Evolutionary conservation across 2,797 vertebrate species (phyloP).

Genomic region (Erpetoichthys calabaricus): DNA sequence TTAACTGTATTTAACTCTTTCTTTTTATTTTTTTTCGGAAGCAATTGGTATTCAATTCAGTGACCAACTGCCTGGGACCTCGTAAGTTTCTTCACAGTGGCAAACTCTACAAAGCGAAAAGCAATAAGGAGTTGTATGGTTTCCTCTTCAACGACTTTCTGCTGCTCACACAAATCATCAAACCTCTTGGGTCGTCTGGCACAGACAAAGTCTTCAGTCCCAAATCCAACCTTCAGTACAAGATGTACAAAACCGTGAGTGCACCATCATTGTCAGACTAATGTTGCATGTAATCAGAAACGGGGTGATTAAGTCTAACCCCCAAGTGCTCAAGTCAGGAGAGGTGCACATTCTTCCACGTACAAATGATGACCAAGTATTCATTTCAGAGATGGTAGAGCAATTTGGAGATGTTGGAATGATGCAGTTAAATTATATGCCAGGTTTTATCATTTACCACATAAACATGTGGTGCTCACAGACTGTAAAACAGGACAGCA

Average conservation of each 20-base stretch:
- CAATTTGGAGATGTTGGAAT: too few species aligned
- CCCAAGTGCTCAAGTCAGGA: too few species aligned
- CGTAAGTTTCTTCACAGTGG: slow-evolving; percentile 97
- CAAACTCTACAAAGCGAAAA: slow-evolving; percentile 95
- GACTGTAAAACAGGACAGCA: too few species aligned
- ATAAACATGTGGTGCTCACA: too few species aligned
- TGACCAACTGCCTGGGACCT: slow-evolving; percentile 94
- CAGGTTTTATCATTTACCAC: too few species aligned
- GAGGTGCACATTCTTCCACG: too few species aligned
- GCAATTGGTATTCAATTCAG: slow-evolving; percentile 97
- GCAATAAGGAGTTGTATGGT: slow-evolving; percentile 93
- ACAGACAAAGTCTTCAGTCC: slow-evolving; percentile 91
- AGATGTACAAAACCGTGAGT: slow-evolving; percentile 96
- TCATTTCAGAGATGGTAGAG: too few species aligned
- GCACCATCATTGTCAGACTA: not conserved
- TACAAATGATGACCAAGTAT: too few species aligned
- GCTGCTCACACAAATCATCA: slow-evolving; percentile 86
- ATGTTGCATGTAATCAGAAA: too few species aligned
- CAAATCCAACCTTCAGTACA: slow-evolving; percentile 92
- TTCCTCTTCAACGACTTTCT: slow-evolving; percentile 98
- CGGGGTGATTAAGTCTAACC: too few species aligned
- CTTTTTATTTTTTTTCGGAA: slow-evolving; percentile 33
- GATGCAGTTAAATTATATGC: too few species aligned
- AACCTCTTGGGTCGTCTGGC: slow-evolving; percentile 79
- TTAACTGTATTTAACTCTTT: not conserved